phyloP scores from a whole-genome alignment of 1,140 invertebrate species.

The Bombus difficillimus region DNA sequence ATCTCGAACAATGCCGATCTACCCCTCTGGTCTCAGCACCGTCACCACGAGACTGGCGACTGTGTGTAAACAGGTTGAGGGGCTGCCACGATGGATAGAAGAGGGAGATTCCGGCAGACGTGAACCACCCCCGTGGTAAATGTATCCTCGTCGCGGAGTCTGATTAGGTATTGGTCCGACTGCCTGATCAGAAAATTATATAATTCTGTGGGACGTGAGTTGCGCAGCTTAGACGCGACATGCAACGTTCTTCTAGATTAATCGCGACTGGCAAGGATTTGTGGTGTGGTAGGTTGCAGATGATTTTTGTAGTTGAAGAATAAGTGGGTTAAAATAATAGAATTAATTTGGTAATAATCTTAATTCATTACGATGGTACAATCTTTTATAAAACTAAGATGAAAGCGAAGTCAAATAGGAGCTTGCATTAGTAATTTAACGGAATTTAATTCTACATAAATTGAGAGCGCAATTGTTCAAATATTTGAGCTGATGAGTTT shows the following conservation, averaged over 20 bases:
- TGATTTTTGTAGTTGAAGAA: background rate
- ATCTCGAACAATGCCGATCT: constrained; percentile 45
- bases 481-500: background rate
- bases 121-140: background rate
- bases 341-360: background rate
- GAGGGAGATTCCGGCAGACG: background rate
- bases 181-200: constrained; percentile 28
- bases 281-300: background rate
- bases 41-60: constrained; percentile 18
- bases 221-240: background rate
- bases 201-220: background rate
- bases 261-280: background rate
- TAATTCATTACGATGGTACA: background rate
- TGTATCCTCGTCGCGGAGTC: background rate
- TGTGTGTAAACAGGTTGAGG: constrained; percentile 53
- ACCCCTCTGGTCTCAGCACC: constrained; percentile 12
- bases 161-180: constrained; percentile 3
- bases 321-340: background rate
- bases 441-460: background rate
- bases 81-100: background rate
- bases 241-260: too few relatives aligned
- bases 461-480: background rate
- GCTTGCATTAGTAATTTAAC: too few relatives aligned
- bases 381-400: background rate
- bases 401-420: background rate